Percentiles rank a stretch among this genome's conserved stretches.
Evolutionary conservation across 2,113 vertebrate species (phyloP).

Genomic region (Atractosteus spatula): DNA sequence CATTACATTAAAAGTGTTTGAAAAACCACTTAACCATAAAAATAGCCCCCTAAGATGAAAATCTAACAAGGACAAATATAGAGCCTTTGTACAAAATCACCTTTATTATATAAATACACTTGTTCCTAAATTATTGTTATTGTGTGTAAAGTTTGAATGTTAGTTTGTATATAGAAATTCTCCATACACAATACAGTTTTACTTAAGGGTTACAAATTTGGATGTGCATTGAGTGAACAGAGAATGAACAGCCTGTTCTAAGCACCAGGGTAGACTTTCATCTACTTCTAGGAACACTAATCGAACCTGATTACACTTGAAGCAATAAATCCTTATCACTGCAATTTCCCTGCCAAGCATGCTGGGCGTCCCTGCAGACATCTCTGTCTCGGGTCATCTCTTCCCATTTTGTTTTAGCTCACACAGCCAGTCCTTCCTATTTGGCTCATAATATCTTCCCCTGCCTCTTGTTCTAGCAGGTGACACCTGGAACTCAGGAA

Average conservation of each 20-base stretch:
- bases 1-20: too few relatives aligned
- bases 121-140: too few relatives aligned
- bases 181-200: too few relatives aligned
- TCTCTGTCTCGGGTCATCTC: neutral
- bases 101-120: too few relatives aligned
- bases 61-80: too few relatives aligned
- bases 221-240: constrained; percentile 13
- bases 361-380: constrained; percentile 31
- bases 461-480: too few relatives aligned
- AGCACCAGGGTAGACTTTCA: constrained; percentile 41
- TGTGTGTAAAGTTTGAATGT: too few relatives aligned
- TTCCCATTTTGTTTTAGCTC: neutral
- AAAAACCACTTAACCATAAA: too few relatives aligned
- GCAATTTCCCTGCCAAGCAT: constrained; percentile 61
- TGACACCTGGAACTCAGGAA: too few relatives aligned
- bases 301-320: constrained; percentile 70
- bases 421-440: neutral
- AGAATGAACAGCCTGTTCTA: constrained; percentile 35
- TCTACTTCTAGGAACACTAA: constrained; percentile 59
- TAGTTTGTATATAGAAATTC: too few relatives aligned
- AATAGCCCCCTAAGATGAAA: too few relatives aligned
- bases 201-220: neutral
- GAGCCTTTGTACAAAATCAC: too few relatives aligned
- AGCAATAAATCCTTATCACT: constrained; percentile 70
- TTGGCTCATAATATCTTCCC: constrained; percentile 9